Evolutionary conservation across 2,797 vertebrate species (phyloP), one percentile per base, ranked within the genome.

Genomic region (Hydrocynus forskahlii): DNA sequence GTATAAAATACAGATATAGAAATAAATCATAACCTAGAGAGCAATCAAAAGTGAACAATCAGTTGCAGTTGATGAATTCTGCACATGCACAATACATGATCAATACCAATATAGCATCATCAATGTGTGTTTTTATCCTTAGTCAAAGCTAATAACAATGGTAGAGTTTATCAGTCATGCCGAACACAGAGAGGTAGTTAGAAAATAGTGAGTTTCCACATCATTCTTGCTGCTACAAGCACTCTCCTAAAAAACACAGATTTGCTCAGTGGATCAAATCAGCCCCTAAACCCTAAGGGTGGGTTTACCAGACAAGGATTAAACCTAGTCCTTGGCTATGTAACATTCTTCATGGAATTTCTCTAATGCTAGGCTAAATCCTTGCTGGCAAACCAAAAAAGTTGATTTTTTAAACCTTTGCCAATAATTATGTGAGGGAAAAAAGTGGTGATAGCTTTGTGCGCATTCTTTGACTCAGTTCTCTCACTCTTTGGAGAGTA

Each of bases 401-500:
- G 10, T 45, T 1, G 6, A 45, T 66, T 19, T 17, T 25, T 67
- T 19, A 43, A 8, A 67, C 40, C 3, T 43, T 62, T 3, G 0
- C 23, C 1, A 35, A 29, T 35, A 43, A 67, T 6, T 40, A 16
- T 60, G 3, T 45, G 0, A 48, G 38, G 38, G 25, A 52, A 48
- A 40, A 19, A 45, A 35, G 50, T 60, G 55, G 1, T 8, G 2
- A 7, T 40, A 19, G 63, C 40, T 75, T 40, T 4, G 67, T 17
- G 71, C 23, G n/a, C 14, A 52, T 43, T 68, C 7, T 66, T 57
- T 40, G 35, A 57, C 35, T 45, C 84, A 19, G 80, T 29, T 79
- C 68, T 74, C 55, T 87, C 85, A 90, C 76, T 94, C 92, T 79
- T 91, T 92, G 68, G 89, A 88, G 50, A 93, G 82, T 1, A 87